Evolutionary conservation across 2,113 vertebrate genomes (phyloP), one percentile per base, ranked within the genome.

Genomic region (Zosterops lateralis): DNA sequence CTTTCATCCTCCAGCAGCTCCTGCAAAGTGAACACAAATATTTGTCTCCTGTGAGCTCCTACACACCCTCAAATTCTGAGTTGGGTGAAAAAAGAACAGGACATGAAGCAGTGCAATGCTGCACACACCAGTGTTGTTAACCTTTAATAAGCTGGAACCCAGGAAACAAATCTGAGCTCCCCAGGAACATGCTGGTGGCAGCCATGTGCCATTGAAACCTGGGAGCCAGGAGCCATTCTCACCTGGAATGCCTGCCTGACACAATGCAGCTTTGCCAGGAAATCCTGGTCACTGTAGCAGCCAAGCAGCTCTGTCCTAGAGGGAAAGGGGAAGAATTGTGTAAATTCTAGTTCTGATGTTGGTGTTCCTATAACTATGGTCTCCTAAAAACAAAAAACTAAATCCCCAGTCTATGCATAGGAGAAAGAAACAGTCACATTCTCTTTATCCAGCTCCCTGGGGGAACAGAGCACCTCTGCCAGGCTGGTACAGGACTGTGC

Each of bases 231-330:
- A 80, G 60, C 51, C 1, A 1, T 20, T 61, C 95, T 82, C 61
- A 99, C 99, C 98, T 99, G 97, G 71, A 99, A 99, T 64, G 99
- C 99, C 97, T 99, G 99, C 73, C 99, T 98, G 87, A 99, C 97
- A 26, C 99, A 99, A 17, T 99, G 99, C 67, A 99, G 98, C 96
- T 99, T 99, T 2, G 99, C 98, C 14, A 99, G 98, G 93, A 99
- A 99, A 97, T 99, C 99, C 74, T 99, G 98, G 96, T 99, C 99
- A 3, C 97, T 98, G 92, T 98, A 99, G 97, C 99, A 99, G 97
- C 98, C 98, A 89, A 99, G 97, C 82, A 99, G 95, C 92, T 99
- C 99, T 9, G 98, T 98, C 96, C 98, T 98, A 75, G 31, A 96
- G 70, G 50, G 38, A 92, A 77, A 62, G 20, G 4, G 32, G 26